Percentiles rank a stretch among this genome's conserved stretches.
These are phyloP conservation scores for Hylia prasina DNA, from an alignment of 2,113 vertebrate genomes.

Conservation along the genomic window DNA sequence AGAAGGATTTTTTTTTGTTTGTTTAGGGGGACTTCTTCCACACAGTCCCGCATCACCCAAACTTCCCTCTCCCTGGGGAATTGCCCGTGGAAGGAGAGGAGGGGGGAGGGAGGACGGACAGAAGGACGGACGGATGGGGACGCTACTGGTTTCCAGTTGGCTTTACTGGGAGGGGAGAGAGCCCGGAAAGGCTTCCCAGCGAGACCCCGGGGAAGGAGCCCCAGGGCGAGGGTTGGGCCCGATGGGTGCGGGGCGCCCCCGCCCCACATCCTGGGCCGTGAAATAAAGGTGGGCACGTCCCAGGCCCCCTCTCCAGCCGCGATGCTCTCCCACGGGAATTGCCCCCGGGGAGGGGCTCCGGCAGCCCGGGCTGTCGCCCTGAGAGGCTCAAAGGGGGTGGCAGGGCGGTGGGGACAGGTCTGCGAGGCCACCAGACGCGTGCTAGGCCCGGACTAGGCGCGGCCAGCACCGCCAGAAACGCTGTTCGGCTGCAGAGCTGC, in stretches of 20 bases:
- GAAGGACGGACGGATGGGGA: too few relatives aligned
- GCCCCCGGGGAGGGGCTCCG: background rate
- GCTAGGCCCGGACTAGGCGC: background rate
- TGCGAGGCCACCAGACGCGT: background rate
- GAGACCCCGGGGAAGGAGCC: background rate
- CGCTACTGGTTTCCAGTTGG: background rate
- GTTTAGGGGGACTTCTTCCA: background rate
- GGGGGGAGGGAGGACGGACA: too few relatives aligned
- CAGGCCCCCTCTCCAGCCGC: background rate
- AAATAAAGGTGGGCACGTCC: background rate
- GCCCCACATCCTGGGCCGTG: background rate
- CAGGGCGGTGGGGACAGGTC: background rate
- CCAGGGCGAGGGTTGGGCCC: background rate
- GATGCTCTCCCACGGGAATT: fast-evolving
- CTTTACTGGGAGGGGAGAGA: background rate
- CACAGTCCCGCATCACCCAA: background rate
- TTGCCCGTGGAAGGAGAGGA: background rate
- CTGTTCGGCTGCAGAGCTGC: background rate
- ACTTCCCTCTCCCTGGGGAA: background rate
- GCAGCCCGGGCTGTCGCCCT: fast-evolving
- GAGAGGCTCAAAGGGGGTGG: fast-evolving
- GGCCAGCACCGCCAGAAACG: background rate
- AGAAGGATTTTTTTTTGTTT: too few relatives aligned
- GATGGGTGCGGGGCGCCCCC: fast-evolving
- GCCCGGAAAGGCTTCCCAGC: background rate